Evolutionary conservation across 2,113 vertebrate species (phyloP), one percentile per base, ranked within the genome.

Genomic region (Menura novaehollandiae): DNA sequence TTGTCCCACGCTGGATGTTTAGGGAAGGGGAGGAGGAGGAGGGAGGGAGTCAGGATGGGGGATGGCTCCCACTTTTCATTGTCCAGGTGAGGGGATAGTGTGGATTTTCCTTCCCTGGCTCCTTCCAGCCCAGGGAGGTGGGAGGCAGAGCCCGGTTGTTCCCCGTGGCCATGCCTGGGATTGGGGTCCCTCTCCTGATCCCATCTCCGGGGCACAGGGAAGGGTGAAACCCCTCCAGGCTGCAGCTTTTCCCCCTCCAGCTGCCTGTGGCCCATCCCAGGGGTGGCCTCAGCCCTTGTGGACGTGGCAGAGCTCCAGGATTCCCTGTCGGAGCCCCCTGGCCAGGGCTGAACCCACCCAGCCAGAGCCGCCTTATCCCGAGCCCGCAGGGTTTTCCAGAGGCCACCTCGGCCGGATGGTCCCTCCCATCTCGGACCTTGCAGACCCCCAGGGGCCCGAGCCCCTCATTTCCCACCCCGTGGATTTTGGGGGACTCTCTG

Each of bases 121-220:
- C 44, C 69, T 66, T 47, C 44, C 51, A 18, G 11, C 43, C 58
- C 3, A 30, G 13, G 46, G 33, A 9, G 53, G 14, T 0, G 23
- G 55, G 37, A 26, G 35, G 44, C 67, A 30, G 51, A 46, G 58
- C 82, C 69, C 0, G 2, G 23, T 6, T 20, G 33, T 11, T 21
- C 28, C 5, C 7, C 0, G 1, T 2, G 20, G 28, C 77, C 16
- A 3, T 67, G 37, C 28, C 58, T 0, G 0, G 30, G 21, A 1
- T 13, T 2, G n/a, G 59, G 59, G 6, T 85, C 53, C 32, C 12
- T 43, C 13, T 44, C 62, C 91, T 9, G 24, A 10, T 13, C 56
- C 55, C 37, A 1, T 6, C 3, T 4, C 18, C 10, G 15, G 41
- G 62, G 28, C 32, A 3, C 3, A 2, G 51, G 46, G 67, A 56